Evolutionary conservation across 1,140 invertebrate species (phyloP), one percentile per base, ranked within the genome.

Genomic region (Octopus sinensis): DNA sequence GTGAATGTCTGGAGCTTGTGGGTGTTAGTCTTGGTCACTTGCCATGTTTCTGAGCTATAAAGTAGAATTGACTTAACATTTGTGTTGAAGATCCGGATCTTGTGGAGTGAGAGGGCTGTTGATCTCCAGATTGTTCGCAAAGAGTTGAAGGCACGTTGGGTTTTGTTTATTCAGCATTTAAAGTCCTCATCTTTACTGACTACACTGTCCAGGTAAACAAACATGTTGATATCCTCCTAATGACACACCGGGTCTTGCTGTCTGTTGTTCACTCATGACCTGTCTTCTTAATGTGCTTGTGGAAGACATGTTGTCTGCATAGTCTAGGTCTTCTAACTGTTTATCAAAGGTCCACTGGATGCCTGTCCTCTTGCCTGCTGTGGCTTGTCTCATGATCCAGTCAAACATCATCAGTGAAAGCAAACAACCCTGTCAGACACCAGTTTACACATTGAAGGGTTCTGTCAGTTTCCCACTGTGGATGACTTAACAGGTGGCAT

Each of bases 341-440:
- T 62, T 79, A 12, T 80, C 76, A 4, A 81, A 54, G 10, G 62
- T 83, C 83, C 80, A 84, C 54, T 82, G 54, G 53, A 82, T 84
- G 43, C 80, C 78, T 9, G 51, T 83, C 12, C 79, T 73, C 12
- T 79, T 81, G 6, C 78, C 76, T 80, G n/a, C 54, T 76, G 82
- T 84, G 2, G 81, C 17, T 9, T 43, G 80, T 75, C 76, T 84
- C 84, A 82, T 85, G 23, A 84, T 79, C 82, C 81, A 85, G 80
- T 85, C 83, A 51, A 85, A 80, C 51, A 78, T 76, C 17, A 83
- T 76, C 6, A 81, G 56, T 62, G 56, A 17, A 9, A 62, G 56
- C 17, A 17, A 62, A 62, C 9, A 17, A 17, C 17, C 4, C 56
- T 17, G 17, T 62, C 56, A 62, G 56, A 12, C 17, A 1, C 56